Percentiles rank a stretch among this genome's conserved stretches.
phyloP scores from a whole-genome alignment of 1,140 invertebrate genomes.

The Sweltsa coloradensis region DNA sequence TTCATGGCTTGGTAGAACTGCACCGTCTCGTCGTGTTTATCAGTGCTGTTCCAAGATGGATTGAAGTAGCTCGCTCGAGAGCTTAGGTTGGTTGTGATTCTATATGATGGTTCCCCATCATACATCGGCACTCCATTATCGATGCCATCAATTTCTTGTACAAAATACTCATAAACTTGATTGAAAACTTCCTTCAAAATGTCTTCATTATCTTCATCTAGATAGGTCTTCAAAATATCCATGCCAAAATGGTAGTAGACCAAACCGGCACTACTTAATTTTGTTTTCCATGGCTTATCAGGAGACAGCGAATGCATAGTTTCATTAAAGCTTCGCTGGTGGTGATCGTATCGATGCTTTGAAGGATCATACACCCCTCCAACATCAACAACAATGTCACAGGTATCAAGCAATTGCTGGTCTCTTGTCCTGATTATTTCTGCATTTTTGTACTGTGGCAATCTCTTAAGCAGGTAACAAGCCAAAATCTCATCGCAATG shows the following conservation, averaged over 20 bases:
- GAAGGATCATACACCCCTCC: constrained; percentile 75
- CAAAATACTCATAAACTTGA: constrained; percentile 78
- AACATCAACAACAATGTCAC: constrained; percentile 95
- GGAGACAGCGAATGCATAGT: constrained; percentile 43
- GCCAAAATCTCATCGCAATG: constrained; percentile 95
- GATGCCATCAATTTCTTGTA: constrained; percentile 91
- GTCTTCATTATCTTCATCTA: constrained; percentile 31
- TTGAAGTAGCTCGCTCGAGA: constrained; percentile 66
- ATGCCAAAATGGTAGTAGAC: constrained; percentile 87
- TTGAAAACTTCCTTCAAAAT: constrained; percentile 50
- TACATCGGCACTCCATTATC: constrained; percentile 86
- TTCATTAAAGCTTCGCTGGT: constrained; percentile 63
- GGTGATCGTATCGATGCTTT: constrained; percentile 83
- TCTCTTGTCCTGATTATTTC: constrained; percentile 66
- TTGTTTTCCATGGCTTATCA: constrained; percentile 43
- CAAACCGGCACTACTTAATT: constrained; percentile 89
- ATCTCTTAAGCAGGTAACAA: constrained; percentile 74
- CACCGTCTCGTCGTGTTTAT: constrained; percentile 36
- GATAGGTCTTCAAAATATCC: constrained; percentile 50
- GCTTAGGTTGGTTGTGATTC: constrained; percentile 65
- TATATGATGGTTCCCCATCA: constrained; percentile 63
- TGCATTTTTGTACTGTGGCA: constrained; percentile 72
- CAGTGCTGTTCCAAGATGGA: constrained; percentile 71
- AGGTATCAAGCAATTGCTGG: constrained; percentile 53
- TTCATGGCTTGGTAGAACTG: constrained; percentile 64